These are phyloP conservation scores for Coregonus sp. DNA, from an alignment of 2,797 vertebrate species.

Conservation along the genomic window DNA sequence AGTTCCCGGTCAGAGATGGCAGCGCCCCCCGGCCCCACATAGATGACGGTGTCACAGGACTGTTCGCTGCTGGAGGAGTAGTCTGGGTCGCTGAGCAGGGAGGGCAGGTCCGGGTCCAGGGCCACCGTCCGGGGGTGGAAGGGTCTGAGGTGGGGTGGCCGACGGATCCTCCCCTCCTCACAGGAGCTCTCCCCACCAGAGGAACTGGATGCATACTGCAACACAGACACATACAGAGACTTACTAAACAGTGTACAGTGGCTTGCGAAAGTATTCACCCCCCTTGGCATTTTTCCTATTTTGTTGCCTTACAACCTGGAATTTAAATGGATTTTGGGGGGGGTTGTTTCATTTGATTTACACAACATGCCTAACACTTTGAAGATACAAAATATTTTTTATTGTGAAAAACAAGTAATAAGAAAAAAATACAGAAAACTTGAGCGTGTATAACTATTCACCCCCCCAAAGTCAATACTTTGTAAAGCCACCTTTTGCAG, in stretches of 20 bases:
- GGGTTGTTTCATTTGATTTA: too few species aligned
- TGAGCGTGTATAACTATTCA: too few species aligned
- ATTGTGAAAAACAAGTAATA: too few species aligned
- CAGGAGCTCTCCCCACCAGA: constrained; percentile 99
- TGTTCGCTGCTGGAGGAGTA: constrained; percentile 99
- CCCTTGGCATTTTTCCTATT: too few species aligned
- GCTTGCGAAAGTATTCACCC: too few species aligned
- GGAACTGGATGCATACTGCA: constrained; percentile 94
- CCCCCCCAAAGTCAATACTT: too few species aligned
- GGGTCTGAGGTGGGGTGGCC: constrained; percentile 86
- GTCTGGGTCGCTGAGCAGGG: constrained; percentile 89
- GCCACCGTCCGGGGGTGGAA: constrained; percentile 87
- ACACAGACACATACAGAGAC: constrained; percentile 27
- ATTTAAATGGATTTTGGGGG: too few species aligned
- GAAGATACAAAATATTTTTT: too few species aligned
- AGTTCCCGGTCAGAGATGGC: constrained; percentile 93
- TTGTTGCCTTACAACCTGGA: too few species aligned
- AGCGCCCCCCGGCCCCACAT: constrained; percentile 90
- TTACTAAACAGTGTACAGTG: not conserved
- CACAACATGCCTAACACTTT: too few species aligned
- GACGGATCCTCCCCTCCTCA: constrained; percentile 88
- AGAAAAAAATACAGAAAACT: too few species aligned
- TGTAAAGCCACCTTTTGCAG: too few species aligned
- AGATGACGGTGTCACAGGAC: constrained; percentile 98
- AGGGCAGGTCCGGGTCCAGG: constrained; percentile 83